Percentiles rank a stretch among this genome's conserved stretches.
These are phyloP conservation scores for Apantesis nais DNA, from an alignment of 2,888 invertebrate species.

Conservation along the genomic window DNA sequence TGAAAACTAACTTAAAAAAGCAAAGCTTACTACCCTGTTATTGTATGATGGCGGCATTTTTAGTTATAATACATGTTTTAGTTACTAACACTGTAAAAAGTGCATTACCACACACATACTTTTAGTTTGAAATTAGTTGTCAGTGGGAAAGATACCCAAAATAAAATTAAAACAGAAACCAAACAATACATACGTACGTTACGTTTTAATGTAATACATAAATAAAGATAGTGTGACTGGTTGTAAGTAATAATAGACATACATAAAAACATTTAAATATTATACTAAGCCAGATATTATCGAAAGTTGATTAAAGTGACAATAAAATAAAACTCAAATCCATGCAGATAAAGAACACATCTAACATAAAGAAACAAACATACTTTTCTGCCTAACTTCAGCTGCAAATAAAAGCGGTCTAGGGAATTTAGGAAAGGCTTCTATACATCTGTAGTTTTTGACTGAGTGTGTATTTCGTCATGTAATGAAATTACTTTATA, in stretches of 20 bases:
- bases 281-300: constrained; percentile 10
- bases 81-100: constrained; percentile 18
- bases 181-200: constrained; percentile 19
- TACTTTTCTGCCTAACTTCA: constrained; percentile 69
- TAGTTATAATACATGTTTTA: constrained; percentile 14
- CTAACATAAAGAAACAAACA: constrained; percentile 69
- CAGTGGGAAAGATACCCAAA: constrained; percentile 4
- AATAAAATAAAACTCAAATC: constrained; percentile 25
- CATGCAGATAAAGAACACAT: constrained; percentile 52
- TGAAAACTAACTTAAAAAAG: constrained; percentile 73
- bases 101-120: constrained; percentile 28
- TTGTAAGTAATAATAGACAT: constrained; percentile 1
- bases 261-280: not conserved
- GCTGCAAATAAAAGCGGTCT: constrained; percentile 54
- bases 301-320: constrained; percentile 11
- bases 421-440: constrained; percentile 51
- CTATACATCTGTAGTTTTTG: constrained; percentile 82
- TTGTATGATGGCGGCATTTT: constrained; percentile 31
- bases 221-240: constrained; percentile 6
- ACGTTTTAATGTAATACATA: constrained; percentile 41
- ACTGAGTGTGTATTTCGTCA: constrained; percentile 66
- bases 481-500: constrained; percentile 75
- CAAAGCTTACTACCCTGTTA: constrained; percentile 56
- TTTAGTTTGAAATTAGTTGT: constrained; percentile 2
- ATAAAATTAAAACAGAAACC: constrained; percentile 24